Percentiles rank a stretch among this genome's conserved stretches.
Evolutionary conservation across 2,888 invertebrate species (phyloP).

Genomic region (Caenorhabditis afra): DNA sequence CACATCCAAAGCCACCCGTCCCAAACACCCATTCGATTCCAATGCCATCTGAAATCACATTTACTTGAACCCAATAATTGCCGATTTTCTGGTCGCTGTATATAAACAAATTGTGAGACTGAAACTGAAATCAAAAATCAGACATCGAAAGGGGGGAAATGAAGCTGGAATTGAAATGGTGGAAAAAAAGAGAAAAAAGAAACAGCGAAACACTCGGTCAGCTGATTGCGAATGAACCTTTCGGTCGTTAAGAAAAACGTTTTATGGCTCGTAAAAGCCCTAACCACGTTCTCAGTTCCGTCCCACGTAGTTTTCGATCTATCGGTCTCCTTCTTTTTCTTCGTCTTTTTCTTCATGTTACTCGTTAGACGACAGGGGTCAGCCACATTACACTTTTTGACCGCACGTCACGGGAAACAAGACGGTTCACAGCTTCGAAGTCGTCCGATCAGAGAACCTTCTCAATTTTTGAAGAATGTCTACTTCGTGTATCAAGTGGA

Average conservation of each 20-base stretch:
- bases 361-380: conserved; percentile 12
- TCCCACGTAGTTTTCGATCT: conserved; percentile 28
- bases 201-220: neutral
- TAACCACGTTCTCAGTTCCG: conserved; percentile 27
- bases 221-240: conserved; percentile 38
- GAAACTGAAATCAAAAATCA: too few relatives aligned
- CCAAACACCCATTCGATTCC: conserved; percentile 4
- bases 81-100: conserved; percentile 19
- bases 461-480: conserved; percentile 5
- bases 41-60: conserved; percentile 10
- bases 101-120: conserved; percentile 2
- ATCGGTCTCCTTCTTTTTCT: too few relatives aligned
- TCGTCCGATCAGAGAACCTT: conserved; percentile 14
- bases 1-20: conserved; percentile 6
- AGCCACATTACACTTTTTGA: conserved; percentile 43
- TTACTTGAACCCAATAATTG: conserved; percentile 24
- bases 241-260: conserved; percentile 10
- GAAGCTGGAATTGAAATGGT: neutral
- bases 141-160: neutral
- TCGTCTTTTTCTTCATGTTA: too few relatives aligned
- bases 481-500: neutral
- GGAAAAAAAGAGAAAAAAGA: too few relatives aligned
- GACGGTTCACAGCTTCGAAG: neutral
- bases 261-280: conserved; percentile 40
- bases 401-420: conserved; percentile 30